These are phyloP conservation scores for Acrocyrtus sp. DNA, from an alignment of 2,888 invertebrate genomes.

Conservation along the genomic window DNA sequence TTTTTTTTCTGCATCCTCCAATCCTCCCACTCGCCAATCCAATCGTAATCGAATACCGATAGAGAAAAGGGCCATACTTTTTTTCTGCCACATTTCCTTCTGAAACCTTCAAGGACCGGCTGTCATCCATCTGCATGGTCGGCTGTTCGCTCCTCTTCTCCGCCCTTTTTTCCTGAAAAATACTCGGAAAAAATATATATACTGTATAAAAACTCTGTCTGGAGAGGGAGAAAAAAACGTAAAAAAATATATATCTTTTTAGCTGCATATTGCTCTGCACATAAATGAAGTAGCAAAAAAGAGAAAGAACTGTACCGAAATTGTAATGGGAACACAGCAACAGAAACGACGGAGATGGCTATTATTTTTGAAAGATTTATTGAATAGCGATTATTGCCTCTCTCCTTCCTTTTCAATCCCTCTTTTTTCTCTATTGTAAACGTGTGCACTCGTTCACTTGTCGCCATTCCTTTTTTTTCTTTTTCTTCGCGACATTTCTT, in stretches of 20 bases:
- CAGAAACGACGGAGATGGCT: slow-evolving; percentile 39
- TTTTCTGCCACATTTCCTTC: slow-evolving; percentile 47
- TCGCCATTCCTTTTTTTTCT: slow-evolving; percentile 32
- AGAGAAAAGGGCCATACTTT: slow-evolving; percentile 26
- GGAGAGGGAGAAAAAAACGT: slow-evolving; percentile 12
- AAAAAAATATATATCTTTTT: too few relatives aligned
- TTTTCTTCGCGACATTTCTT: too few relatives aligned
- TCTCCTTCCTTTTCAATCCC: slow-evolving; percentile 28
- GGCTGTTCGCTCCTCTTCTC: neutral
- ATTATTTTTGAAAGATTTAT: slow-evolving; percentile 51
- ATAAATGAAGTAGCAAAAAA: slow-evolving; percentile 13
- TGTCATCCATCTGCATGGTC: slow-evolving; percentile 38
- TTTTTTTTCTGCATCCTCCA: too few relatives aligned
- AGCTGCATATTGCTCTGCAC: too few relatives aligned
- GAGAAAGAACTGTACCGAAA: slow-evolving; percentile 19
- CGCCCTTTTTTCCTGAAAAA: neutral
- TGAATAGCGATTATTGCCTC: slow-evolving; percentile 49
- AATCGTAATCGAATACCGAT: slow-evolving; percentile 7
- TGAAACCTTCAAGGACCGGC: slow-evolving; percentile 45
- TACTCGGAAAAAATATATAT: neutral
- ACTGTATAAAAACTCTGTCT: slow-evolving; percentile 12
- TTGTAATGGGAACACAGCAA: slow-evolving; percentile 24
- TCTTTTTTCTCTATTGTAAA: too few relatives aligned
- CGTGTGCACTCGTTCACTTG: slow-evolving; percentile 39
- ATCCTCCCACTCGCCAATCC: too few relatives aligned